Evolutionary conservation across 1,140 invertebrate species (phyloP), one percentile per base, ranked within the genome.

Genomic region (Mercenaria mercenaria): DNA sequence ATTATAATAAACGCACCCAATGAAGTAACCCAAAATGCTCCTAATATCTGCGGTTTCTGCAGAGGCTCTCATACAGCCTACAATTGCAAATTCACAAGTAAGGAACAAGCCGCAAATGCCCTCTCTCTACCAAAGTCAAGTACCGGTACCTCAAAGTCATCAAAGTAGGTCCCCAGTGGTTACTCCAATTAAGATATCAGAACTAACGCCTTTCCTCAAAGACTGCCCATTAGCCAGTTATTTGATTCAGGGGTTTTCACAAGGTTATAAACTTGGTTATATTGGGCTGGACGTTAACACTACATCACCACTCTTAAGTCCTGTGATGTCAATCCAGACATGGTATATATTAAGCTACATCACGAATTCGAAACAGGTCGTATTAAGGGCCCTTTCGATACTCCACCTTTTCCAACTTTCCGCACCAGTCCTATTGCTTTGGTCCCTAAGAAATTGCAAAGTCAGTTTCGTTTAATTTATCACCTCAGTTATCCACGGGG

Each of bases 401-500:
- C 13, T 50, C 69, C 41, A 72, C 83, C 83, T 43, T 56, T 85
- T 15, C 15, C 26, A 34, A 50, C 74, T 37, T 39, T 85, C 11
- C 64, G 67, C 11, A 52, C 74, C 4, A 37, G n/a, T 74, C 83
- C 83, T 18, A 85, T 85, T 74, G 83, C 67, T 11, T 8, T 85
- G n/a, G 67, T 85, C 52, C 83, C 83, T 18, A 85, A 85, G 52
- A 85, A 74, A 56, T 26, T 37, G 15, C n/a, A 43, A 34, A 47
- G 69, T 47, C 43, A 85, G 34, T 85, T 74, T 50, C 23, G 83
- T 32, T 56, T 85, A 59, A 85, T 85, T 32, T 67, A 85, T 29
- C 83, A 85, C 39, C 69, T 74, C 20, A 50, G 61, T 43, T 67
- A 84, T 32, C 81, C 81, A 3, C 23, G 13, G 26, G 83, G 83